These are phyloP conservation scores for Bombycilla garrulus DNA, from an alignment of 2,113 vertebrate species.

Conservation along the genomic window DNA sequence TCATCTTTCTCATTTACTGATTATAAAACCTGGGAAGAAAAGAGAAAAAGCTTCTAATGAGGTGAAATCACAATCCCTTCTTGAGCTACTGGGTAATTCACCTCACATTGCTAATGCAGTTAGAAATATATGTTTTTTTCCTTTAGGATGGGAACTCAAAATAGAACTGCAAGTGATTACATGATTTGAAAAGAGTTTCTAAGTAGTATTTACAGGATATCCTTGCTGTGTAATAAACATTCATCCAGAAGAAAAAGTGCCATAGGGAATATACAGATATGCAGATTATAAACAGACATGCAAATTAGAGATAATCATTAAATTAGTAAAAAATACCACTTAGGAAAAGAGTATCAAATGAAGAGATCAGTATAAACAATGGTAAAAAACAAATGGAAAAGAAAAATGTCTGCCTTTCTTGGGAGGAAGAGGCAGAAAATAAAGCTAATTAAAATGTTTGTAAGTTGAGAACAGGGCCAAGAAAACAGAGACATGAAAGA, in stretches of 20 bases:
- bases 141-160: background rate
- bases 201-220: background rate
- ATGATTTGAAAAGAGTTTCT: background rate
- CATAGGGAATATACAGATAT: background rate
- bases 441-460: background rate
- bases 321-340: background rate
- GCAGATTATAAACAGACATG: background rate
- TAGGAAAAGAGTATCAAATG: background rate
- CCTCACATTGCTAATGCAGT: background rate
- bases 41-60: constrained; percentile 60
- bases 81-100: constrained; percentile 14
- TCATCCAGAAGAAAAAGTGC: background rate
- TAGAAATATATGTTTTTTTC: background rate
- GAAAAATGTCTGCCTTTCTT: background rate
- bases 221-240: background rate
- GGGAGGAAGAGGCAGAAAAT: background rate
- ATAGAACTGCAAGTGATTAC: background rate
- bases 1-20: constrained; percentile 75
- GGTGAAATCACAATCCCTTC: constrained; percentile 45
- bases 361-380: background rate
- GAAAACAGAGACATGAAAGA: background rate
- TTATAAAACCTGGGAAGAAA: constrained; percentile 72
- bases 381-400: background rate
- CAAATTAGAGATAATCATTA: background rate
- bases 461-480: background rate